Conservation (phyloP, 2,888 invertebrate species). For the Gerosis bhagava region DNA sequence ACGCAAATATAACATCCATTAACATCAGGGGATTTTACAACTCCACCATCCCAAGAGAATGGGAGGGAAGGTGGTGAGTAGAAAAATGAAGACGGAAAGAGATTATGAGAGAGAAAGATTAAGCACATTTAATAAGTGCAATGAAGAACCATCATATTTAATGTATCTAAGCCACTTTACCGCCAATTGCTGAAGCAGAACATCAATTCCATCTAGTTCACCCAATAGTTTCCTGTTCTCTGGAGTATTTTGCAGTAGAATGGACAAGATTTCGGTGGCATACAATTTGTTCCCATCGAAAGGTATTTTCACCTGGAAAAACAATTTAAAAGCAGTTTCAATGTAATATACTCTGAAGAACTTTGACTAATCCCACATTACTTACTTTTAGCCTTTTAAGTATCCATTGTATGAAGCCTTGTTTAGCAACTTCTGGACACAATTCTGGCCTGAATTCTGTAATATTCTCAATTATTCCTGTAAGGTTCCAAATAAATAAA, state of each 20-base stretch:
- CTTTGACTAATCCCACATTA: no score
- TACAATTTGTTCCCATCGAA: constrained; percentile 98
- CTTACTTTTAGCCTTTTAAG: constrained; percentile 91
- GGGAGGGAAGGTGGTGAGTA: no score
- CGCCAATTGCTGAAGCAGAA: constrained; percentile 96
- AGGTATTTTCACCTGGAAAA: constrained; percentile 87
- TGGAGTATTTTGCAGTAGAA: constrained; percentile 95
- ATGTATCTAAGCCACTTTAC: no score
- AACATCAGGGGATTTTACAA: no score
- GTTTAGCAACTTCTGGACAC: constrained; percentile 92
- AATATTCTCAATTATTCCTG: constrained; percentile 96
- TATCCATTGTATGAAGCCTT: constrained; percentile 96
- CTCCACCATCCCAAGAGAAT: no score
- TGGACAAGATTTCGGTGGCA: constrained; percentile 97
- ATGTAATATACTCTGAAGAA: no score
- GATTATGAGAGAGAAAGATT: no score
- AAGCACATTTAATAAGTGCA: no score
- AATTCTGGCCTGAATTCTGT: constrained; percentile 94
- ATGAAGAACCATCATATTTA: no score
- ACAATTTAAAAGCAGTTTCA: no score
- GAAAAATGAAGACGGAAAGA: no score
- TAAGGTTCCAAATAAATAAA: constrained; percentile 37
- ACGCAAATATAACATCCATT: background rate
- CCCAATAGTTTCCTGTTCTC: constrained; percentile 92
- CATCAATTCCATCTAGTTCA: constrained; percentile 98